phyloP scores from a whole-genome alignment of 2,888 invertebrate genomes.

The Melanchra persicariae region DNA sequence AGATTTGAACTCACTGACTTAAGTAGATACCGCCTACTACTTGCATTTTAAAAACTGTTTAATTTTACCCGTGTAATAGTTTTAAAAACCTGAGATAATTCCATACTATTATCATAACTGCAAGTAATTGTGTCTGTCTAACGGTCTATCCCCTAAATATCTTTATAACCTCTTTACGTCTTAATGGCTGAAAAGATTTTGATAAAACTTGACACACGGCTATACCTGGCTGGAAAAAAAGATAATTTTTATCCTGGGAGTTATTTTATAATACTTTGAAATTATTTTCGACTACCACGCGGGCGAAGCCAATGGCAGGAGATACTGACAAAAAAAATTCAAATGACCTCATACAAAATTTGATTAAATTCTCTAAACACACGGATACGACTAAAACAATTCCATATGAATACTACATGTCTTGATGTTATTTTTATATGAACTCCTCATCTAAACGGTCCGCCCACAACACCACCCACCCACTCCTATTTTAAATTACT shows the following conservation, averaged over 20 bases:
- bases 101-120: too few species aligned
- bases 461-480: conserved; percentile 39
- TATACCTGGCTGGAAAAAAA: too few species aligned
- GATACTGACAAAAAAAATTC: neutral
- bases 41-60: neutral
- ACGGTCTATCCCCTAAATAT: too few species aligned
- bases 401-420: neutral
- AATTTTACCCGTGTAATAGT: neutral
- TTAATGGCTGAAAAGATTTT: too few species aligned
- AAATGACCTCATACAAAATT: neutral
- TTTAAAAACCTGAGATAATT: neutral
- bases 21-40: neutral
- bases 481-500: conserved; percentile 47
- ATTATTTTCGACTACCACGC: too few species aligned
- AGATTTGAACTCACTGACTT: neutral
- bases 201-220: too few species aligned
- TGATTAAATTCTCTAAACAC: neutral
- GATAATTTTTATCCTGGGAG: too few species aligned
- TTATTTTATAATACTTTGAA: too few species aligned
- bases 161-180: too few species aligned
- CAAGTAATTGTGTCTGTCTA: too few species aligned
- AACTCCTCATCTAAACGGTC: conserved; percentile 16
- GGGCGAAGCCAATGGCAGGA: too few species aligned
- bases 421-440: conserved; percentile 6
- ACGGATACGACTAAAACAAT: neutral